Evolutionary conservation across 2,797 vertebrate species (phyloP), one percentile per base, ranked within the genome.

Genomic region (Rhadinocentrus ornatus): DNA sequence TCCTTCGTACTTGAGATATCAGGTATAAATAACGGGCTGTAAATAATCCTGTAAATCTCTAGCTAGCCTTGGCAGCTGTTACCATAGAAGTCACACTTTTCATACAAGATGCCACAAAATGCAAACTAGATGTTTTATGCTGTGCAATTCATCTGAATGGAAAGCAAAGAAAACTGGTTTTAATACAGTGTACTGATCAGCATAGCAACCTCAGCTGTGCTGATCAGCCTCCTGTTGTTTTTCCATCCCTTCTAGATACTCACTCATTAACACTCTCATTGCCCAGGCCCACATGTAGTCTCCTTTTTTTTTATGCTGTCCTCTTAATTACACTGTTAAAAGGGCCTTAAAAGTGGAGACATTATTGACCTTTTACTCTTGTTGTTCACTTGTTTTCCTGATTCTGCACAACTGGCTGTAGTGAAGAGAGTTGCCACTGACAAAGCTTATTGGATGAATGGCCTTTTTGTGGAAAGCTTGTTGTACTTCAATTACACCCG

Each of bases 301-400:
- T 52, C 69, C 39, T 58, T 77, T 80, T 78, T 70, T 76, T 85
- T 88, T 86, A 83, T 55, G 32, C 80, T 64, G 65, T 15, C 58
- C 60, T 85, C 79, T 85, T 91, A 91, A 92, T 90, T 88, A 88
- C 77, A 75, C 75, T 48, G 61, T 71, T 80, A 74, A 77, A 75
- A 57, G 66, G 72, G 44, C 39, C 62, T 6, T n/a, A 56, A 68
- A 54, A 69, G 15, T 27, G 39, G 44, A 62, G 62, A 73, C 48
- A 6, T 39, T 86, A 89, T 92, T 73, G 77, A 92, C 87, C 68
- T 60, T 89, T 91, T 88, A 64, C 62, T 81, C 50, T 54, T 60
- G 59, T 58, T 10, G 16, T 69, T 82, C 56, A 61, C 55, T 69
- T 62, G 76, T 80, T 84, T 59, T 81, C 71, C 72, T 65, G 82